phyloP scores from a whole-genome alignment of 2,113 vertebrate genomes.

The Pollachius pollachius region DNA sequence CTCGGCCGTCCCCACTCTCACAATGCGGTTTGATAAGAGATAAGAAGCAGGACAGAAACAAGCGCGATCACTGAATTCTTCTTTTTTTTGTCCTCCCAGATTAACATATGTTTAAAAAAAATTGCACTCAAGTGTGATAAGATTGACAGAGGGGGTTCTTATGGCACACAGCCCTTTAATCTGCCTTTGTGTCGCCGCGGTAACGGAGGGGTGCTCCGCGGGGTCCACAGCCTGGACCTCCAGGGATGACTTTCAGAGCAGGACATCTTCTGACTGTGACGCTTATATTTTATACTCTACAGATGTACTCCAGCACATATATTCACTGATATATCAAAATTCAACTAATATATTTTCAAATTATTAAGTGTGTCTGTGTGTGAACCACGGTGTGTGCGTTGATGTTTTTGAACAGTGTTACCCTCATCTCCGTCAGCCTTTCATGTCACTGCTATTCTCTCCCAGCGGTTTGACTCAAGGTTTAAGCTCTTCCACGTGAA shows the following conservation, averaged over 20 bases:
- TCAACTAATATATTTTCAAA: not conserved
- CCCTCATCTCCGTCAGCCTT: not conserved
- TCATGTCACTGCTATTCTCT: not conserved
- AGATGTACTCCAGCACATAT: too few relatives aligned
- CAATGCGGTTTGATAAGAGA: slow-evolving; percentile 70
- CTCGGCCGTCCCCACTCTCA: slow-evolving; percentile 72
- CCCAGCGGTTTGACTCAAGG: slow-evolving; percentile 85
- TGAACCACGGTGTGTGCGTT: not conserved
- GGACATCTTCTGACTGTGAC: too few relatives aligned
- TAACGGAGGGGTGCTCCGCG: slow-evolving; percentile 60
- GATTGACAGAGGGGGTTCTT: slow-evolving; percentile 72
- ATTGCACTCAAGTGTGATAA: slow-evolving; percentile 74
- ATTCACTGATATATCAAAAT: not conserved
- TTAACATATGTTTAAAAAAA: slow-evolving; percentile 79
- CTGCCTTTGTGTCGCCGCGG: slow-evolving; percentile 64
- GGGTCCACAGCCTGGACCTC: slow-evolving; percentile 21
- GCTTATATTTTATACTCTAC: slow-evolving; percentile 25
- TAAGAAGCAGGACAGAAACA: slow-evolving; percentile 54
- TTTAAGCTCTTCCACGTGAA: slow-evolving; percentile 91
- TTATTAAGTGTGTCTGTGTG: not conserved
- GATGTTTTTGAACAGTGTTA: not conserved
- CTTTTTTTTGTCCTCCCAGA: slow-evolving; percentile 62
- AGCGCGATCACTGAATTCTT: slow-evolving; percentile 35
- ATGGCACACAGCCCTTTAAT: slow-evolving; percentile 58
- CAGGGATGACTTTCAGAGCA: not conserved